Evolutionary conservation across 1,140 invertebrate species (phyloP).

Genomic region (Ptiloglossa arizonensis): DNA sequence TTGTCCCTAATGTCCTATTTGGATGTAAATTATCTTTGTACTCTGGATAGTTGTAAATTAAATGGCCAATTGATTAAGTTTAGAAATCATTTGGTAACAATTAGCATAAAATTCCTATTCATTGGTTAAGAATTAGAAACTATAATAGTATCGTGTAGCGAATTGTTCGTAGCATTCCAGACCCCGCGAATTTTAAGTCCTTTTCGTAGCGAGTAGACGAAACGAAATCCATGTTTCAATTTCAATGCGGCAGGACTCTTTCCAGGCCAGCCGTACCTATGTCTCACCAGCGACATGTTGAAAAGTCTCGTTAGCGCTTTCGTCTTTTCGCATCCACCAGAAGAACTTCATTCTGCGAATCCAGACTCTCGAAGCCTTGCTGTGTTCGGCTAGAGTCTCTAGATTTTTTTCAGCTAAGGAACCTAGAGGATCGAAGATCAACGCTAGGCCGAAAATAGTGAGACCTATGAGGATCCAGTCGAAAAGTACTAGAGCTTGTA

Average conservation of each 20-base stretch:
- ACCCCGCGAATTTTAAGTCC: background rate
- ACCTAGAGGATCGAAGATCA: slow-evolving; percentile 92
- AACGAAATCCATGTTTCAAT: slow-evolving; percentile 14
- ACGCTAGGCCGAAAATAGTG: slow-evolving; percentile 87
- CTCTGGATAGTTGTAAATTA: no score
- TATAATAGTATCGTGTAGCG: no score
- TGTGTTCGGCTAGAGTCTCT: slow-evolving; percentile 79
- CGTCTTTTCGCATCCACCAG: slow-evolving; percentile 90
- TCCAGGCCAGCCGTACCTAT: slow-evolving; percentile 73
- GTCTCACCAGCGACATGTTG: slow-evolving; percentile 90
- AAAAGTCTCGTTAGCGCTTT: slow-evolving; percentile 91
- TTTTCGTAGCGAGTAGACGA: background rate
- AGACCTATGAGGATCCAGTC: slow-evolving; percentile 90
- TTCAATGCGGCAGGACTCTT: slow-evolving; percentile 56
- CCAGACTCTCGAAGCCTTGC: slow-evolving; percentile 85
- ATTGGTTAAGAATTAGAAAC: no score
- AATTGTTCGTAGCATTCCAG: background rate
- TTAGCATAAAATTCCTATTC: background rate
- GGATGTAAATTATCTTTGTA: no score
- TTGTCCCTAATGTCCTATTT: no score
- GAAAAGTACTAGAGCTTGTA: slow-evolving; percentile 89
- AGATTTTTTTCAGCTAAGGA: slow-evolving; percentile 85
- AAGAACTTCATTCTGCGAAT: slow-evolving; percentile 88
- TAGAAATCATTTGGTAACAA: background rate
- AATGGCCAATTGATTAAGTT: no score